phyloP scores from a whole-genome alignment of 2,113 vertebrate genomes.

The Phoenicopterus ruber region DNA sequence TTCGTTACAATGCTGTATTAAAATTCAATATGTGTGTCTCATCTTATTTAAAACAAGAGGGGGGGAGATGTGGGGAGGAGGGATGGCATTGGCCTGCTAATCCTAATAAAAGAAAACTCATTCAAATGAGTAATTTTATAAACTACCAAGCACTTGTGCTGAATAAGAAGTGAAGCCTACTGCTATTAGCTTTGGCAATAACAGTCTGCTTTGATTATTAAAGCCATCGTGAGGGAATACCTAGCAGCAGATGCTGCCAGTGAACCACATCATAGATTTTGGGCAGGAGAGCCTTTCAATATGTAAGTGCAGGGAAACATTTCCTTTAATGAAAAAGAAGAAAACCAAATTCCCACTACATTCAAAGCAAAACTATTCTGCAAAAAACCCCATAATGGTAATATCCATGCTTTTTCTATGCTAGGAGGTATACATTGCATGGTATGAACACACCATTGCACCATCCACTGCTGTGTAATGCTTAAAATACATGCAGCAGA shows the following conservation, averaged over 20 bases:
- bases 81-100: neutral
- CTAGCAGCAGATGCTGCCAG: neutral
- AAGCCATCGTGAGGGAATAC: neutral
- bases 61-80: neutral
- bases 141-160: neutral
- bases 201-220: neutral
- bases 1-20: neutral
- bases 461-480: neutral
- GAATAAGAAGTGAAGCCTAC: neutral
- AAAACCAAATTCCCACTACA: neutral
- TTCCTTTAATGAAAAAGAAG: neutral
- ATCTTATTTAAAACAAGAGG: neutral
- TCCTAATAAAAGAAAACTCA: neutral
- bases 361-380: neutral
- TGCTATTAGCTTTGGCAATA: slow-evolving; percentile 5
- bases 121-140: slow-evolving; percentile 33
- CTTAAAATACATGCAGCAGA: neutral
- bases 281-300: neutral
- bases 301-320: neutral
- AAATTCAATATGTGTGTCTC: neutral
- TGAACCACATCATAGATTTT: neutral
- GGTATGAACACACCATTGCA: neutral
- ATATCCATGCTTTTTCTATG: neutral
- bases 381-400: neutral
- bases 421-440: neutral